Base-by-base conservation (phyloP, 2,888 invertebrate species). In the Nemoura dubitans region DNA sequence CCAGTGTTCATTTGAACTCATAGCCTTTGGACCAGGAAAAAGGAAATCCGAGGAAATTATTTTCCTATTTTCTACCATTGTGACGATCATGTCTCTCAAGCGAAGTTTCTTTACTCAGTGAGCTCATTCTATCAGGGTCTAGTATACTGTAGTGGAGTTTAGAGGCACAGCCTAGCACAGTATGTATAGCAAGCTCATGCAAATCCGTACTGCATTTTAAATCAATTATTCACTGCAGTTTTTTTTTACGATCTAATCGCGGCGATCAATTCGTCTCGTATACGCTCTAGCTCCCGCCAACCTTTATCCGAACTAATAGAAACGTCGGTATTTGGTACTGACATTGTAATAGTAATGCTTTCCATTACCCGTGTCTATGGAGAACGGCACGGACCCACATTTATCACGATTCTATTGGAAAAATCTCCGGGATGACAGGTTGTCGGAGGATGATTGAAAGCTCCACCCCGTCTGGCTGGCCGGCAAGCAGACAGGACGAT, bases 311-410 rank as follows among this genome's bases (percentile, higher is more conserved):
- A 26, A 78, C 28, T 28, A 28, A 78, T 78, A 78, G 78, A 78
- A 78, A 78, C 28, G 78, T 78, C 78, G 25, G 78, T 27, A 78
- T 78, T 78, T 78, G 59, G 78, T 78, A 78, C 78, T 14, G 78
- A 78, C 28, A 78, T 28, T 78, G 28, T 78, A 78, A 28, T 26
- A 78, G 59, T 59, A 78, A 78, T 28, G 78, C 78, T 78, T 78
- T 78, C 78, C 78, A 78, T 78, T 28, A 78, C 78, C 25, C 78
- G 78, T 78, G 59, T 78, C 78, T 27, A 27, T 28, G 78, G 27
- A 27, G 78, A 27, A 78, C 25, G 28, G 26, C n/a, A 28, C 25
- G 78, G 26, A 26, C 78, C 78, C 26, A 28, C 78, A 78, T 78
- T 78, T 78, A 78, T 78, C 78, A 78, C 78, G 26, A 10, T 78